A percentile compares a stretch with the other conserved stretches of the same genome.
Evolutionary conservation across 2,888 invertebrate genomes (phyloP).

Genomic region (Leistus spinibarbis): DNA sequence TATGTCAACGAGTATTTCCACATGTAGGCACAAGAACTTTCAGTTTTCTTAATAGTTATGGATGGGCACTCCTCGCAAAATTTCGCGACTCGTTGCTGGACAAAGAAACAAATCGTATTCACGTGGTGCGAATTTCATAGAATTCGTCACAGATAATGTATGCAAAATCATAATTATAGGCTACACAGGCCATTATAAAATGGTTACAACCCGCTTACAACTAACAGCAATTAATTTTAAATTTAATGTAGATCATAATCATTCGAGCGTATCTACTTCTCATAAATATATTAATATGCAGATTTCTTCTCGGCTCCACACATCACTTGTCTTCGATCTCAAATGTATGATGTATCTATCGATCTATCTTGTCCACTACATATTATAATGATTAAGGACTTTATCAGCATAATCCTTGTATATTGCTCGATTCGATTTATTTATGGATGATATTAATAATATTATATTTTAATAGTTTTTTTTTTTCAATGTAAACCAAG

Average conservation of each 20-base stretch:
- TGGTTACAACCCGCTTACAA: background rate
- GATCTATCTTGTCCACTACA: background rate
- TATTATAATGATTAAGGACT: background rate
- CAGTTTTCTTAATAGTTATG: too few relatives aligned
- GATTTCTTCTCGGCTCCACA: background rate
- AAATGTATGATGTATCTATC: background rate
- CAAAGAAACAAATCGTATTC: background rate
- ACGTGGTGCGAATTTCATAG: constrained; percentile 18
- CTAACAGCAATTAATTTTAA: constrained; percentile 14
- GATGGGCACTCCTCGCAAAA: background rate
- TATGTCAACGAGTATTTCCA: too few relatives aligned
- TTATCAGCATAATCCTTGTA: background rate
- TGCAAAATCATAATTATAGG: constrained; percentile 13
- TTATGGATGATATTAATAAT: too few relatives aligned
- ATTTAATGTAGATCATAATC: constrained; percentile 24
- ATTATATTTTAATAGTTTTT: too few relatives aligned
- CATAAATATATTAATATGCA: constrained; percentile 14
- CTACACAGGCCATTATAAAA: constrained; percentile 5
- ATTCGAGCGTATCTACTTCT: background rate
- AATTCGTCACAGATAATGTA: constrained; percentile 18
- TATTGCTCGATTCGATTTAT: too few relatives aligned
- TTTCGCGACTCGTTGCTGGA: background rate
- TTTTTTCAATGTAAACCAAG: too few relatives aligned
- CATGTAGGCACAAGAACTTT: too few relatives aligned
- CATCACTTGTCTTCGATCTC: background rate